Percentiles rank a stretch among this genome's conserved stretches.
These are phyloP conservation scores for Plebejus melissa DNA, from an alignment of 2,888 invertebrate genomes.

Conservation along the genomic window DNA sequence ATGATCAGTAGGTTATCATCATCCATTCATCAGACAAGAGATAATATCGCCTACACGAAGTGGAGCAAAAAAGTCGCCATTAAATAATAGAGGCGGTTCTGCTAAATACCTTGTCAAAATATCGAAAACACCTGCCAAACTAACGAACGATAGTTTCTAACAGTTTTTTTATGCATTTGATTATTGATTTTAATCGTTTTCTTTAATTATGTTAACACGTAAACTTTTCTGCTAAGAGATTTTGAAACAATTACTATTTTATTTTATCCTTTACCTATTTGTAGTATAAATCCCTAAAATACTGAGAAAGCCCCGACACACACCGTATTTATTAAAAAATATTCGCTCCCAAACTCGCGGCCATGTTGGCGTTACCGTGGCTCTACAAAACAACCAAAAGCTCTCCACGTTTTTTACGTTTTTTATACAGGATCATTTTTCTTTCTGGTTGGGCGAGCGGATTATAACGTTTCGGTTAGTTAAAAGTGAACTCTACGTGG, in stretches of 20 bases:
- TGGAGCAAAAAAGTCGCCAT: conserved; percentile 66
- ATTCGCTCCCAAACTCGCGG: conserved; percentile 68
- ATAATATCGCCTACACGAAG: conserved; percentile 60
- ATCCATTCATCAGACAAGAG: conserved; percentile 53
- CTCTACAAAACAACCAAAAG: conserved; percentile 68
- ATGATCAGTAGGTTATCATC: conserved; percentile 46
- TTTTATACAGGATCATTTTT: conserved; percentile 79
- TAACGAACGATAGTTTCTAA: conserved; percentile 56
- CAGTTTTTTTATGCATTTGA: conserved; percentile 42
- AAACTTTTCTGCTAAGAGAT: neutral
- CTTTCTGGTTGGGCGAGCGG: conserved; percentile 65
- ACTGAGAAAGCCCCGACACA: conserved; percentile 47
- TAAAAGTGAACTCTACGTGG: conserved; percentile 46
- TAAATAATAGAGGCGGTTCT: conserved; percentile 70
- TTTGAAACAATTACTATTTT: neutral
- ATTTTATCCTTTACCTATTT: neutral
- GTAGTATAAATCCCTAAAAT: neutral
- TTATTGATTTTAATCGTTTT: neutral
- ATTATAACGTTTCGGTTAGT: conserved; percentile 48
- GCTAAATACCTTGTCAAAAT: conserved; percentile 77
- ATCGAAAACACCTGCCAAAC: conserved; percentile 72
- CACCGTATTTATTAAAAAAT: conserved; percentile 58
- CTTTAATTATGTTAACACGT: neutral
- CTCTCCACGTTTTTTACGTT: conserved; percentile 62
- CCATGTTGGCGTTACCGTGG: conserved; percentile 69